phyloP scores from a whole-genome alignment of 2,888 invertebrate genomes.

The Drosophila atroscutellata region DNA sequence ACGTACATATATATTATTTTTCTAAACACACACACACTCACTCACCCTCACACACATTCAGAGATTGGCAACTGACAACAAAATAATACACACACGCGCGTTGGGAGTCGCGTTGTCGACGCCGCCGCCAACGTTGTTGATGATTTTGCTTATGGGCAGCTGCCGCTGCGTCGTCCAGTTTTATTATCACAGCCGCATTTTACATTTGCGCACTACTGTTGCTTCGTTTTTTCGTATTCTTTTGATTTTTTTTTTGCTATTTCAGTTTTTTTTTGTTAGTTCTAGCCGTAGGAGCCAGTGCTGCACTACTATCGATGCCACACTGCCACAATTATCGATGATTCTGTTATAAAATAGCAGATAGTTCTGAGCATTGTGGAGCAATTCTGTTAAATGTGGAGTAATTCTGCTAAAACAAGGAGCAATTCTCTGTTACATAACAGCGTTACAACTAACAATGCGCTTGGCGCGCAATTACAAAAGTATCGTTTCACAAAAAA shows the following conservation, averaged over 20 bases:
- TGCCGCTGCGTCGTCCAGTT: constrained; percentile 72
- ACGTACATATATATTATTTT: constrained; percentile 26
- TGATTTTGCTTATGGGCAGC: constrained; percentile 45
- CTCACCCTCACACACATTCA: constrained; percentile 24
- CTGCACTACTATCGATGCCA: constrained; percentile 42
- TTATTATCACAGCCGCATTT: constrained; percentile 78
- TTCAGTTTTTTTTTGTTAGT: constrained; percentile 36
- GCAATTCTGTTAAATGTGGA: constrained; percentile 19
- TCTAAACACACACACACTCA: constrained; percentile 15
- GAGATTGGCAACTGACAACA: constrained; percentile 54
- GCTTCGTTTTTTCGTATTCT: constrained; percentile 36
- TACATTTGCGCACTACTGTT: constrained; percentile 74
- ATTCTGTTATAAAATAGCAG: constrained; percentile 20
- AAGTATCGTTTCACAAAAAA: not conserved
- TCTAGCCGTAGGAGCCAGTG: constrained; percentile 44
- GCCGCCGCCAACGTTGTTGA: constrained; percentile 71
- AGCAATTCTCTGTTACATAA: constrained; percentile 8
- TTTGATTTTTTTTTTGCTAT: constrained; percentile 33
- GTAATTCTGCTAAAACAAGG: constrained; percentile 7
- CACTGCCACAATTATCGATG: constrained; percentile 37
- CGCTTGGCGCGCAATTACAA: constrained; percentile 20
- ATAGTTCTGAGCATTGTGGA: constrained; percentile 20
- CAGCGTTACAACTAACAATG: constrained; percentile 11
- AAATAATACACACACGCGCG: constrained; percentile 71
- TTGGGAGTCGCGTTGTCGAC: constrained; percentile 60